Percentiles rank a stretch among this genome's conserved stretches.
phyloP scores from a whole-genome alignment of 2,797 vertebrate genomes.

The Eulemur albifrons region DNA sequence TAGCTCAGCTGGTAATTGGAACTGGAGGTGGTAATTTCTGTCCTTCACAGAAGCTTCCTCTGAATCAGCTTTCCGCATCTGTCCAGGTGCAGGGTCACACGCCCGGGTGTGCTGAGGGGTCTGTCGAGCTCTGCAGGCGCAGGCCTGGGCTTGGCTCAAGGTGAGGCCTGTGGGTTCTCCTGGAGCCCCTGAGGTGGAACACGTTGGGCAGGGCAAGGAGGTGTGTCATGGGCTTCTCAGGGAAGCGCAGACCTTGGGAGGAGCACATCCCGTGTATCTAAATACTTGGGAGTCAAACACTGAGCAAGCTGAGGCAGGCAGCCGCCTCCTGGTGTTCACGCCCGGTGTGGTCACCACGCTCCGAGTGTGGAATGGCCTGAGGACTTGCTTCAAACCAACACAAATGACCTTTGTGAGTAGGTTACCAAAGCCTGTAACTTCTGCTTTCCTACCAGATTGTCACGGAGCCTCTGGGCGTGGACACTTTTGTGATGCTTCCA shows the following conservation, averaged over 20 bases:
- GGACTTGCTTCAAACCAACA: neutral
- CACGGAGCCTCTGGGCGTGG: neutral
- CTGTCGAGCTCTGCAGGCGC: fast-evolving
- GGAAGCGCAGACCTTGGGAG: neutral
- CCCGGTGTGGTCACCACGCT: neutral
- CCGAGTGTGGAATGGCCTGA: neutral
- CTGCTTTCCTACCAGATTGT: neutral
- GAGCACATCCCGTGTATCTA: no score
- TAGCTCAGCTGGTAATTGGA: conserved; percentile 84
- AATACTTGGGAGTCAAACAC: neutral
- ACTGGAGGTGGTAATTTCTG: conserved; percentile 80
- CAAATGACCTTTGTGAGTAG: neutral
- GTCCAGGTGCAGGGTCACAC: neutral
- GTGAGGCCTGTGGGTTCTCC: neutral
- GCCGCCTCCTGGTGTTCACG: neutral
- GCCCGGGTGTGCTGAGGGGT: neutral
- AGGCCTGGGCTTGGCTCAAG: neutral
- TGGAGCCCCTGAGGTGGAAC: neutral
- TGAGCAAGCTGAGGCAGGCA: neutral
- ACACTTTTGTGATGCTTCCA: neutral
- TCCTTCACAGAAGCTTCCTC: conserved; percentile 34
- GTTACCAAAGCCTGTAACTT: neutral
- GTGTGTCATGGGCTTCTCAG: neutral
- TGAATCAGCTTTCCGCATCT: conserved; percentile 9
- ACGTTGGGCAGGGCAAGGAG: no score